Evolutionary conservation across 2,888 invertebrate species (phyloP), one percentile per base, ranked within the genome.

Genomic region (Mayetiola destructor): DNA sequence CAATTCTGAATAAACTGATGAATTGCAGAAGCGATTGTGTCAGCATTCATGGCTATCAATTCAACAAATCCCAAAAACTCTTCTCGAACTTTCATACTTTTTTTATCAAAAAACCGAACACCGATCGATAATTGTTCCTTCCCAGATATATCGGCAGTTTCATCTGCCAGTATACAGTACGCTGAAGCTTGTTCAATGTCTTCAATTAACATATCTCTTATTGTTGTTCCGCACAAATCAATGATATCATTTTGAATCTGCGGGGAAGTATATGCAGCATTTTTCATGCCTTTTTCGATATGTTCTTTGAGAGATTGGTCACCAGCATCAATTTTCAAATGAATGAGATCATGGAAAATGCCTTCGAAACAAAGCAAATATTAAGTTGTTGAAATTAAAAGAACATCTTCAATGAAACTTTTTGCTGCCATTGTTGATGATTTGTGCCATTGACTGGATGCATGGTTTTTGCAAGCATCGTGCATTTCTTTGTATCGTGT

Each of bases 181-280:
- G 61, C 60, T 58, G 37, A 36, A 55, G 63, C 61, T 57, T 60
- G 29, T 57, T 64, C 64, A n/a, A 62, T 61, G 42, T 61, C 59
- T 42, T 59, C 57, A 30, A 66, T 62, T 60, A 67, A 63, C 27
- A 63, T 58, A 53, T 62, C 62, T 60, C 61, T 63, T 30, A 65
- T 42, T 48, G 63, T 60, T 37, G 58, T 59, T 23, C 63, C 64
- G 63, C 64, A 67, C 36, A 64, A 59, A 32, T 56, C 55, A 54
- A 66, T 63, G 37, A 66, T 59, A 62, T 68, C 63, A 63, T 68
- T 68, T 66, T 68, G 66, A 56, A 67, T 65, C 59, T 59, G 57
- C 57, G 59, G 62, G 36, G 65, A 66, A 56, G 56, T 59, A 59
- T 67, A 66, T 56, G 55, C 60, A 48, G 65, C 64, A 61, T 67